phyloP scores from a whole-genome alignment of 2,888 invertebrate genomes.

The Andrena dorsata region DNA sequence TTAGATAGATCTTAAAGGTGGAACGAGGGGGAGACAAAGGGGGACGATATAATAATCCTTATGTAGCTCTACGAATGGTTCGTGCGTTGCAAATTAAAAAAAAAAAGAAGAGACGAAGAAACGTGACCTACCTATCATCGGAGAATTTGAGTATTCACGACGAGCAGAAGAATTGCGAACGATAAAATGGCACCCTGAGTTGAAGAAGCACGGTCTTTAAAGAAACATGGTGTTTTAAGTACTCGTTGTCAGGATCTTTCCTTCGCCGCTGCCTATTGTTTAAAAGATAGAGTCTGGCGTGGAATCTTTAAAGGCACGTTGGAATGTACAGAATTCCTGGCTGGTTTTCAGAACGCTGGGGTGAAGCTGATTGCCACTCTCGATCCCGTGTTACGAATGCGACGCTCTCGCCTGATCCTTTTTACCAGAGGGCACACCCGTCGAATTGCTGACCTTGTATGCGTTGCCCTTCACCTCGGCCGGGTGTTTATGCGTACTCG shows the following conservation, averaged over 20 bases:
- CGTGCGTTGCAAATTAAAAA: slow-evolving; percentile 10
- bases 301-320: slow-evolving; percentile 38
- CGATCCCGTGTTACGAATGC: slow-evolving; percentile 76
- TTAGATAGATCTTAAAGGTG: slow-evolving; percentile 49
- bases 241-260: slow-evolving; percentile 33
- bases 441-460: slow-evolving; percentile 68
- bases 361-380: slow-evolving; percentile 9
- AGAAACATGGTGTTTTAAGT: slow-evolving; percentile 60
- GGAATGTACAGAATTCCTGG: slow-evolving; percentile 63
- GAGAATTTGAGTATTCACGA: slow-evolving; percentile 55
- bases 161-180: slow-evolving; percentile 49
- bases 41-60: slow-evolving; percentile 18
- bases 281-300: slow-evolving; percentile 14
- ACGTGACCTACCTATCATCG: slow-evolving; percentile 23
- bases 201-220: slow-evolving; percentile 79
- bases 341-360: slow-evolving; percentile 9
- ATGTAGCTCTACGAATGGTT: slow-evolving; percentile 28
- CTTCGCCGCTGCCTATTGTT: slow-evolving; percentile 26
- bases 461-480: slow-evolving; percentile 87
- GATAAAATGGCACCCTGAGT: slow-evolving; percentile 83
- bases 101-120: slow-evolving; percentile 7
- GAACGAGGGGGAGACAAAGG: slow-evolving; percentile 19
- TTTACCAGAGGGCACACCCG: slow-evolving; percentile 72
- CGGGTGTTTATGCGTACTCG: slow-evolving; percentile 90
- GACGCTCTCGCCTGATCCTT: slow-evolving; percentile 81